Base-by-base conservation (phyloP, 2,113 vertebrate species). In the Cebus imitator region DNA sequence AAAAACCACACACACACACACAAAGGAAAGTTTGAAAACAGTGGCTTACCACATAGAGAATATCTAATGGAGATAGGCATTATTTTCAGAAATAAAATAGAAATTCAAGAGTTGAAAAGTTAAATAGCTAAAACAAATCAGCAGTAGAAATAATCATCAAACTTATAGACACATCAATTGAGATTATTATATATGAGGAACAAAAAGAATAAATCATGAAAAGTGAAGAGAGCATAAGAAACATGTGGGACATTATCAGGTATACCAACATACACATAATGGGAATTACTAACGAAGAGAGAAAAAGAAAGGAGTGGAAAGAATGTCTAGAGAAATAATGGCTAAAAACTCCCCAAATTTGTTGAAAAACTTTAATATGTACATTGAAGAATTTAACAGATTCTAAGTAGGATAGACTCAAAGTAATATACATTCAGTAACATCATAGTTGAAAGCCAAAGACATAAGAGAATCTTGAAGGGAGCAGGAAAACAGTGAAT, bases 81-180 rank as follows among this genome's bases (percentile, higher is more conserved):
- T 91, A 70, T 76, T 37, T 90, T 48, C 35, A 58, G 61, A 83
- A 96, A 90, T 48, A 85, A 93, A 86, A 78, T 55, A 73, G 37
- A 79, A 70, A 70, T 45, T 73, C 66, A 55, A 8, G 55, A 68
- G 66, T 58, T 81, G 57, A 78, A 78, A 92, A 76, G 76, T 78
- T 83, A 16, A 91, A 6, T 45, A 85, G 48, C 52, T 37, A 8
- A 84, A 73, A 72, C 76, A 52, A 83, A 21, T 58, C 70, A 58
- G 40, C 61, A 70, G 37, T 45, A 92, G 75, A 87, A 84, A 40
- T 40, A 40, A 61, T 43, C 43, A 85, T 9, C 18, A 80, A 48
- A 55, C 14, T 50, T 48, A 14, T 72, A 88, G 52, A 55, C 52
- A 72, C 16, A 21, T 70, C 58, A 20, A 4, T 52, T 83, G 30